phyloP scores from a whole-genome alignment of 92 coral and sea anemone genomes.

The Plumapathes pennacea region DNA sequence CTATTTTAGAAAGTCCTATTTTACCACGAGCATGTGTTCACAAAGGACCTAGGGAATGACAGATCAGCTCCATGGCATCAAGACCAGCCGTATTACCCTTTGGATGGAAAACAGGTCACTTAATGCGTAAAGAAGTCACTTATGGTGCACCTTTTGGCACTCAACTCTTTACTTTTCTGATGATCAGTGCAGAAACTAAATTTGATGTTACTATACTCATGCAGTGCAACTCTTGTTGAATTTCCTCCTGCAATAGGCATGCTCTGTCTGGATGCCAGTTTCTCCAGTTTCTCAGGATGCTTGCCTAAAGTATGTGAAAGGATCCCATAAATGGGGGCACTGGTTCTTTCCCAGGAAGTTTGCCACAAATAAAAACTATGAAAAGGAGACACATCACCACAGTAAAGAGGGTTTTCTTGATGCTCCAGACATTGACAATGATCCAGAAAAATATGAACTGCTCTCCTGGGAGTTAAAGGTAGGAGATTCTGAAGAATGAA shows the following conservation, averaged over 20 bases:
- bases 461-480: slow-evolving; percentile 91
- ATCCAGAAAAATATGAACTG: slow-evolving; percentile 54
- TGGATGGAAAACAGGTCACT: slow-evolving; percentile 87
- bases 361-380: slow-evolving; percentile 56
- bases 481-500: no score
- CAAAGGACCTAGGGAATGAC: slow-evolving; percentile 62
- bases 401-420: slow-evolving; percentile 27
- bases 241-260: slow-evolving; percentile 36
- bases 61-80: slow-evolving; percentile 93
- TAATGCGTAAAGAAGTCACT: background rate
- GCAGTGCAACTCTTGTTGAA: no score
- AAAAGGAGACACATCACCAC: background rate
- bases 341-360: slow-evolving; percentile 90
- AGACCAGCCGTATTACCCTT: slow-evolving; percentile 87
- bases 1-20: slow-evolving; percentile 58
- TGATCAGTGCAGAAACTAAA: no score
- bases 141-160: background rate
- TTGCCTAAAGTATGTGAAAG: slow-evolving; percentile 65
- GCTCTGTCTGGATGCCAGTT: slow-evolving; percentile 90
- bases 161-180: background rate
- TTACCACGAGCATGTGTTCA: slow-evolving; percentile 87
- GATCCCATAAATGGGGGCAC: slow-evolving; percentile 82
- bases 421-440: slow-evolving; percentile 57
- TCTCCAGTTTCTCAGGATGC: slow-evolving; percentile 60
- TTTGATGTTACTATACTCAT: no score